phyloP scores from a whole-genome alignment of 2,888 invertebrate species.

The Graphium colonna region DNA sequence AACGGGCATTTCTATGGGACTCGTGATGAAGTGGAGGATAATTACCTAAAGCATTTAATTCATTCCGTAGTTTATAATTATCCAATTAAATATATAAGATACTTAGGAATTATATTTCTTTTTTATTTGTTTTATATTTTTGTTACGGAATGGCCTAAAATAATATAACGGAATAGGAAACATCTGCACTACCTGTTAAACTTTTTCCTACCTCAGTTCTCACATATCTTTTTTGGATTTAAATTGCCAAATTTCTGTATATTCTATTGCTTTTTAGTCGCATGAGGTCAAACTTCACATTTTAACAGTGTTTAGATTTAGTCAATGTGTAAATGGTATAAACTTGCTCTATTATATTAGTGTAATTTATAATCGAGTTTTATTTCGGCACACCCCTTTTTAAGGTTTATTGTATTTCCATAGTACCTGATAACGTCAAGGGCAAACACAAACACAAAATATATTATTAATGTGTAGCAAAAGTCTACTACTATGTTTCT shows the following conservation, averaged over 20 bases:
- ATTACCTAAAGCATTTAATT: slow-evolving; percentile 71
- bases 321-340: slow-evolving; percentile 61
- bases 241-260: slow-evolving; percentile 8
- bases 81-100: slow-evolving; percentile 41
- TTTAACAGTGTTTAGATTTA: slow-evolving; percentile 51
- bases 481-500: too few species aligned
- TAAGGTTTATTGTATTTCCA: too few species aligned
- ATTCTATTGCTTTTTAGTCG: slow-evolving; percentile 15
- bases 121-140: slow-evolving; percentile 34
- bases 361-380: slow-evolving; percentile 53
- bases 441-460: too few species aligned
- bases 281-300: slow-evolving; percentile 65
- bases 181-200: slow-evolving; percentile 19
- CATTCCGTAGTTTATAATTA: slow-evolving; percentile 57
- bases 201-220: slow-evolving; percentile 49
- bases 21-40: slow-evolving; percentile 42
- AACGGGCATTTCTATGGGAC: slow-evolving; percentile 1
- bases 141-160: slow-evolving; percentile 49
- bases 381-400: slow-evolving; percentile 29
- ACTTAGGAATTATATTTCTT: slow-evolving; percentile 37
- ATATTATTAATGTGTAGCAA: too few species aligned
- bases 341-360: slow-evolving; percentile 73
- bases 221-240: slow-evolving; percentile 45
- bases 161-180: slow-evolving; percentile 17
- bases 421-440: too few species aligned